phyloP scores from a whole-genome alignment of 1,140 invertebrate species.

The Paracyclopina nana region DNA sequence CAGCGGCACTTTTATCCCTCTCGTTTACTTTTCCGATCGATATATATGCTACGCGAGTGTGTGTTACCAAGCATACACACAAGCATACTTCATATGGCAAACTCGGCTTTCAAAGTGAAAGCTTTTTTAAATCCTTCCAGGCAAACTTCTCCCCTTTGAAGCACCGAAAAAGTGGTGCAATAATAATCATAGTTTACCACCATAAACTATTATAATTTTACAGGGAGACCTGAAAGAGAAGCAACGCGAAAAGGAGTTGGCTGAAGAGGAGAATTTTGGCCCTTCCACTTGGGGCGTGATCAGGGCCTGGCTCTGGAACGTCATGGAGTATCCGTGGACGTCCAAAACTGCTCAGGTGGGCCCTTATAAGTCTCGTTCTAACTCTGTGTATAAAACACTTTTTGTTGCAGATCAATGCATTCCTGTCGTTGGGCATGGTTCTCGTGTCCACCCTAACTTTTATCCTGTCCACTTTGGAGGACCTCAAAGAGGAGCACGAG shows the following conservation, averaged over 20 bases:
- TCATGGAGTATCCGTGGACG: conserved; percentile 16
- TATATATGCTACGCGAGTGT: too few species aligned
- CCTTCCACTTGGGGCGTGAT: neutral
- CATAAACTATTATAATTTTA: too few species aligned
- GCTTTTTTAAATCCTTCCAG: too few species aligned
- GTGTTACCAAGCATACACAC: too few species aligned
- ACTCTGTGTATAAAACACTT: neutral
- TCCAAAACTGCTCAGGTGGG: conserved; percentile 13
- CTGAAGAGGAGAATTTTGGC: conserved; percentile 16
- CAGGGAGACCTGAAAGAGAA: conserved; percentile 14
- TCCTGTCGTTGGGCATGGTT: conserved; percentile 14
- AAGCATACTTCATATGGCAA: too few species aligned
- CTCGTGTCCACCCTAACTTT: conserved; percentile 14
- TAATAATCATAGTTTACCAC: too few species aligned
- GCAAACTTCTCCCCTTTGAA: too few species aligned
- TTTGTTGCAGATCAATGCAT: conserved; percentile 9
- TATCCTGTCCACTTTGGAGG: conserved; percentile 15
- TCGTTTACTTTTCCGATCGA: too few species aligned
- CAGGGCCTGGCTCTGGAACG: conserved; percentile 15
- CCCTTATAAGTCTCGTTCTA: too few species aligned
- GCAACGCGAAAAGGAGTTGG: conserved; percentile 11
- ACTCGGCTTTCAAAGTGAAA: too few species aligned
- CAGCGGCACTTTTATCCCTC: too few species aligned
- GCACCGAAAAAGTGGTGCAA: too few species aligned
- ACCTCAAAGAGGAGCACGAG: conserved; percentile 6